phyloP scores from a whole-genome alignment of 2,888 invertebrate species.

The Xanthia icteritia region DNA sequence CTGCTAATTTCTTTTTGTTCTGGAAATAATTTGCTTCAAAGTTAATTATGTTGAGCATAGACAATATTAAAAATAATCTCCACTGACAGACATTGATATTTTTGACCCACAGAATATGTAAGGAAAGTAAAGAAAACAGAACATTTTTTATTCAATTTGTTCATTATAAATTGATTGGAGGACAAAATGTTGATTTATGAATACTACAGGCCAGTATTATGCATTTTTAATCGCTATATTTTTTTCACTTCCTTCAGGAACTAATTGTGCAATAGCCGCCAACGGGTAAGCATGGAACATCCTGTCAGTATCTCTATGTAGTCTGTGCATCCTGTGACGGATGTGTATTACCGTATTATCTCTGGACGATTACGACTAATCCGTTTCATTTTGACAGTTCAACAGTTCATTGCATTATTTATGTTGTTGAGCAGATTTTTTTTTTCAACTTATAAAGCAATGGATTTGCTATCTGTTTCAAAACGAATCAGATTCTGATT shows the following conservation, averaged over 20 bases:
- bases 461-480: no score
- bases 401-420: no score
- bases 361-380: no score
- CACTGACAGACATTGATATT: background rate
- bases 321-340: background rate
- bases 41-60: background rate
- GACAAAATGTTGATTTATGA: background rate
- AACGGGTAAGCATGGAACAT: background rate
- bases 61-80: conserved; percentile 5
- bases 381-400: no score
- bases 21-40: no score
- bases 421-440: no score
- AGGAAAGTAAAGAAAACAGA: background rate
- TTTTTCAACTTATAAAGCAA: no score
- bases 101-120: background rate
- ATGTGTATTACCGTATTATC: background rate
- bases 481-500: no score
- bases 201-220: background rate
- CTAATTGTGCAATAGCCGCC: no score
- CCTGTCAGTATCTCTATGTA: no score
- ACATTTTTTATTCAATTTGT: background rate
- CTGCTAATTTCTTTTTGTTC: background rate
- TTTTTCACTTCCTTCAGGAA: background rate
- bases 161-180: background rate
- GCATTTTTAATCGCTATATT: background rate